Conservation (phyloP, 2,888 invertebrate genomes). For the Agapostemon virescens region DNA sequence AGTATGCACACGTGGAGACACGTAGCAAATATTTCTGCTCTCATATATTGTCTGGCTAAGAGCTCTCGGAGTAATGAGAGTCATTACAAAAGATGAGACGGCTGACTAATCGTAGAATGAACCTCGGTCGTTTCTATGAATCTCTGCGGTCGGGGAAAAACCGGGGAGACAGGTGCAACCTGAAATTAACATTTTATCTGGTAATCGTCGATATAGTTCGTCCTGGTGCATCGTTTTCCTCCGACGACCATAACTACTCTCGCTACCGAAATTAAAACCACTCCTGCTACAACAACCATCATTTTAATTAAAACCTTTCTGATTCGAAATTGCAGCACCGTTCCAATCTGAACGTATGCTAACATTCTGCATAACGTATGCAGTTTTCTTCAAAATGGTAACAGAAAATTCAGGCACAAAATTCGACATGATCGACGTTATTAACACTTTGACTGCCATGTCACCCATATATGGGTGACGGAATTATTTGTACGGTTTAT, state of each 20-base stretch:
- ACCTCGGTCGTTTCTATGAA: conserved; percentile 28
- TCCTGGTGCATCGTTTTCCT: background rate
- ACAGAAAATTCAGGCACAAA: too few species aligned
- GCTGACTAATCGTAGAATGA: conserved; percentile 59
- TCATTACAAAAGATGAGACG: conserved; percentile 57
- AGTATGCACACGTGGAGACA: background rate
- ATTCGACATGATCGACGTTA: too few species aligned
- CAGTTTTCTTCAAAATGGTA: too few species aligned
- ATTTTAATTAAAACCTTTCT: background rate
- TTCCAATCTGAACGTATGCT: too few species aligned
- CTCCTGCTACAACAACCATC: background rate
- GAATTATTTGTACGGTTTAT: too few species aligned
- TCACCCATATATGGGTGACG: too few species aligned
- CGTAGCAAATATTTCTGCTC: conserved; percentile 34
- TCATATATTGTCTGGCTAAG: conserved; percentile 48
- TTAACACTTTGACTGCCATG: too few species aligned
- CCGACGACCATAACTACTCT: background rate
- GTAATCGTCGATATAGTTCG: background rate
- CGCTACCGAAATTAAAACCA: background rate
- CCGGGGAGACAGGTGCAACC: conserved; percentile 23
- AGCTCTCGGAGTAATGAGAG: conserved; percentile 55
- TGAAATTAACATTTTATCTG: conserved; percentile 51
- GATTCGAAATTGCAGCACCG: background rate
- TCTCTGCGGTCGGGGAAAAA: background rate
- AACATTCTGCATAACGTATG: too few species aligned